Conservation (phyloP, 1,140 invertebrate genomes). For the Euglossa dilemma region DNA sequence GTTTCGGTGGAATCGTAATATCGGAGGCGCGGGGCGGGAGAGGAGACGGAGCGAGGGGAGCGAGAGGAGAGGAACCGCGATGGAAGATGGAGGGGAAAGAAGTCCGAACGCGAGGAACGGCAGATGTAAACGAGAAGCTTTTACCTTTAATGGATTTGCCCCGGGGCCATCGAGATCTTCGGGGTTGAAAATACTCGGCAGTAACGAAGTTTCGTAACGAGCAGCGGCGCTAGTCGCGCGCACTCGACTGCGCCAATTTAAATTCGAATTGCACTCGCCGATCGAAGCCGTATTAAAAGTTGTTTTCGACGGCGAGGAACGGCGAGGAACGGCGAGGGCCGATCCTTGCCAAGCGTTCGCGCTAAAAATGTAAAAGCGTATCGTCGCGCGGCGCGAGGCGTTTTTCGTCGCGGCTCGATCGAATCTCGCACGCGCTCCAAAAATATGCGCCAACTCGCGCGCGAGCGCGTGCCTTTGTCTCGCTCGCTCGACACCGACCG, state of each 20-base stretch:
- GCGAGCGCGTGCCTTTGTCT: neutral
- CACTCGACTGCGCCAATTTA: constrained; percentile 57
- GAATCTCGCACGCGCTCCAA: constrained; percentile 9
- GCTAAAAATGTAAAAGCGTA: constrained; percentile 19
- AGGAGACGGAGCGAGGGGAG: neutral
- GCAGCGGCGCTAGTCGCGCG: constrained; percentile 34
- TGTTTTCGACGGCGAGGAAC: constrained; percentile 24
- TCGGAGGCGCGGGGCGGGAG: neutral
- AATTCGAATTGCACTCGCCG: constrained; percentile 58
- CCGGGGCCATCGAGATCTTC: constrained; percentile 65
- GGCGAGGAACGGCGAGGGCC: neutral
- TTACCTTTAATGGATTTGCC: constrained; percentile 70
- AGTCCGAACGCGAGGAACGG: constrained; percentile 45
- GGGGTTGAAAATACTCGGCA: constrained; percentile 67
- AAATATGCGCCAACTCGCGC: neutral
- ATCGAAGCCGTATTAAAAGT: constrained; percentile 59
- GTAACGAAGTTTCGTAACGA: constrained; percentile 69
- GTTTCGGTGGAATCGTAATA: constrained; percentile 49
- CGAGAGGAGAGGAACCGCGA: neutral
- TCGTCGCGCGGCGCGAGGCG: neutral
- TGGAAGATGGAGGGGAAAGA: constrained; percentile 32
- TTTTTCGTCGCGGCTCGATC: neutral
- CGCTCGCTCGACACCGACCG: no score
- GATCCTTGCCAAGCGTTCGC: constrained; percentile 10
- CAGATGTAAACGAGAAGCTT: constrained; percentile 70